These are phyloP conservation scores for Lingula anatina DNA, from an alignment of 2,888 invertebrate genomes.

Conservation along the genomic window DNA sequence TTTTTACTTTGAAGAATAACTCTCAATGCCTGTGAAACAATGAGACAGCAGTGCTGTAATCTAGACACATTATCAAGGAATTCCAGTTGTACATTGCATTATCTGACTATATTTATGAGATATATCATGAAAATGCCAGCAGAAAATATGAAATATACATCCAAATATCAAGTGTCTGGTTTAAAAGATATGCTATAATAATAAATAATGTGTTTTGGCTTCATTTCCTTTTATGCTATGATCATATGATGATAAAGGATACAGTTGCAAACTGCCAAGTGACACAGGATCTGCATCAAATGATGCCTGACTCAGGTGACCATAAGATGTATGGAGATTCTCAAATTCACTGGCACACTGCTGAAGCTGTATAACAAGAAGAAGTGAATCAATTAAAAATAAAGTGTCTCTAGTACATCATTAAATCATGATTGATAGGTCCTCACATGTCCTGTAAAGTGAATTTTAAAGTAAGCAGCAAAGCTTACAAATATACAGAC, in stretches of 20 bases:
- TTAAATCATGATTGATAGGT: neutral
- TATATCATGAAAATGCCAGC: too few species aligned
- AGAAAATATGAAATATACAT: too few species aligned
- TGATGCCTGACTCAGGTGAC: slow-evolving; percentile 73
- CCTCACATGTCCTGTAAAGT: neutral
- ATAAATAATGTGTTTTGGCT: too few species aligned
- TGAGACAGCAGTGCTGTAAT: too few species aligned
- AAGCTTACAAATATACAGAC: neutral
- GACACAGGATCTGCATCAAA: slow-evolving; percentile 81
- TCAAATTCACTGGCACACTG: slow-evolving; percentile 72
- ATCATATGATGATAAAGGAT: slow-evolving; percentile 14
- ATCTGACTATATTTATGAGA: too few species aligned
- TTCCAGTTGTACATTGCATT: too few species aligned
- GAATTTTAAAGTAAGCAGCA: neutral
- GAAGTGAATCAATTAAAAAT: neutral
- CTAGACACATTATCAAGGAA: too few species aligned
- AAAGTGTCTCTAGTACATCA: neutral
- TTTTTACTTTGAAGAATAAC: too few species aligned
- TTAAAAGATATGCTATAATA: too few species aligned
- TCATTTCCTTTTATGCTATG: too few species aligned
- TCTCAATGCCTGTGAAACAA: too few species aligned
- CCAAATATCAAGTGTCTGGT: too few species aligned
- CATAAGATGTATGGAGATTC: slow-evolving; percentile 68
- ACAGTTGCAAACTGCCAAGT: slow-evolving; percentile 49
- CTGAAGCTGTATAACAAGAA: slow-evolving; percentile 56